phyloP scores from a whole-genome alignment of 1,140 invertebrate genomes.

The Orchesella cincta region DNA sequence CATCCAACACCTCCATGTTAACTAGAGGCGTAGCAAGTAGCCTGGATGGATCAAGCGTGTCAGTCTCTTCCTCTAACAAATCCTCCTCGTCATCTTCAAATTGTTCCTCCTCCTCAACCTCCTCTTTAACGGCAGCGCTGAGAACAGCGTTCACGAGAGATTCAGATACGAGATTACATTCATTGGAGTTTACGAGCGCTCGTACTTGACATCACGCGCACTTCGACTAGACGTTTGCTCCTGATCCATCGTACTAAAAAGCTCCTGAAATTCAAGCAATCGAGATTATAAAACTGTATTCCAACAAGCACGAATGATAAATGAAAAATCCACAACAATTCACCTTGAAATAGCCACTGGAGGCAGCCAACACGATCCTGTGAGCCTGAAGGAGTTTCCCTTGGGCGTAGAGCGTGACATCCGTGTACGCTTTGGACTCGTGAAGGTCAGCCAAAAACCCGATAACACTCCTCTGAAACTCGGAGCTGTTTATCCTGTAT shows the following conservation, averaged over 20 bases:
- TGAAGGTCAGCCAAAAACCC: not conserved
- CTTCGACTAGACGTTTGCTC: too few relatives aligned
- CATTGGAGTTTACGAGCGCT: not conserved
- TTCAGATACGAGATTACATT: not conserved
- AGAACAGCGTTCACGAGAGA: not conserved
- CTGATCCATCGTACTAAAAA: too few relatives aligned
- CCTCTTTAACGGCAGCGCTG: not conserved
- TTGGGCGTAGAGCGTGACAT: not conserved
- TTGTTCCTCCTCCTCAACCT: slow-evolving; percentile 36
- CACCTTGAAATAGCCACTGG: not conserved
- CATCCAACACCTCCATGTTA: not conserved
- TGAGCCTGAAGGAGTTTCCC: slow-evolving; percentile 15
- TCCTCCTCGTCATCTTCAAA: slow-evolving; percentile 48
- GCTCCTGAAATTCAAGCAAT: too few relatives aligned
- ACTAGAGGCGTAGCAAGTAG: not conserved
- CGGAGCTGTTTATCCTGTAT: slow-evolving; percentile 11
- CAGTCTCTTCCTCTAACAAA: too few relatives aligned
- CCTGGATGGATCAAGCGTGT: not conserved
- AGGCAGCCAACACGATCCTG: not conserved
- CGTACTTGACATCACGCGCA: not conserved
- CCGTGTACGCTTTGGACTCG: not conserved
- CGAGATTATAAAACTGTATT: too few relatives aligned
- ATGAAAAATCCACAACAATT: too few relatives aligned
- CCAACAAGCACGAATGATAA: too few relatives aligned
- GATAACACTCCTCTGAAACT: not conserved